Base-by-base conservation (phyloP, 2,113 vertebrate species). In the Rhynchomys soricoides region DNA sequence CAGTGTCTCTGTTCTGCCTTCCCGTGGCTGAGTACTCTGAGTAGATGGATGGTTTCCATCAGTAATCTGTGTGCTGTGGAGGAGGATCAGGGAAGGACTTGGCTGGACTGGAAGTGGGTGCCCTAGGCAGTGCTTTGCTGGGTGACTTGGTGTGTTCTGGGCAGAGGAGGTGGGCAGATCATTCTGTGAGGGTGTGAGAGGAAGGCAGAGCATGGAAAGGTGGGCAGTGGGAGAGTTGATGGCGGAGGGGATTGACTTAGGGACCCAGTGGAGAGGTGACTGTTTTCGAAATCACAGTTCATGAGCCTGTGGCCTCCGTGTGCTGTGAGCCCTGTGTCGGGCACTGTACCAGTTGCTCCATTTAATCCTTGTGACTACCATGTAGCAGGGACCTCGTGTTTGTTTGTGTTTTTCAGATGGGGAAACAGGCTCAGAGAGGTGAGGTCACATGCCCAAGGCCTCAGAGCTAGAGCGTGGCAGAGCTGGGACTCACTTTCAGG, bases 321-420 rank as follows among this genome's bases (percentile, higher is more conserved):
- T 52, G 52, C 64, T 2, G 0, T 62, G 48, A 75, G 59, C 31
- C 78, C 64, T 73, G 78, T 40, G 68, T 91, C 62, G 55, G 62
- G 90, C 48, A 57, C 77, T 86, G 5, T 55, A n/a, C 3, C 1
- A 48, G 75, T n/a, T 73, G 40, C 75, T 74, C 81, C 24, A 24
- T 78, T 89, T 66, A 88, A 81, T 92, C 37, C 79, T 94, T 26
- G 21, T 96, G 85, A 82, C 52, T 22, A 50, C 43, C 3, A 4
- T 73, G 85, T 73, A 89, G 94, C 71, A 95, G 95, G 94, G 88
- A 95, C 86, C 89, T 97, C 92, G 93, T 94, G 89, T 97, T 96
- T 97, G 75, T 91, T 96, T 95, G 62, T 97, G 90, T 97, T 97
- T 98, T 97, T 98, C 97, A 98, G 97, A 85, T 98, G 97, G 89